Percentiles rank a stretch among this genome's conserved stretches.
These are phyloP conservation scores for Chlorospingus flavigularis DNA, from an alignment of 2,797 vertebrate species.

Conservation along the genomic window DNA sequence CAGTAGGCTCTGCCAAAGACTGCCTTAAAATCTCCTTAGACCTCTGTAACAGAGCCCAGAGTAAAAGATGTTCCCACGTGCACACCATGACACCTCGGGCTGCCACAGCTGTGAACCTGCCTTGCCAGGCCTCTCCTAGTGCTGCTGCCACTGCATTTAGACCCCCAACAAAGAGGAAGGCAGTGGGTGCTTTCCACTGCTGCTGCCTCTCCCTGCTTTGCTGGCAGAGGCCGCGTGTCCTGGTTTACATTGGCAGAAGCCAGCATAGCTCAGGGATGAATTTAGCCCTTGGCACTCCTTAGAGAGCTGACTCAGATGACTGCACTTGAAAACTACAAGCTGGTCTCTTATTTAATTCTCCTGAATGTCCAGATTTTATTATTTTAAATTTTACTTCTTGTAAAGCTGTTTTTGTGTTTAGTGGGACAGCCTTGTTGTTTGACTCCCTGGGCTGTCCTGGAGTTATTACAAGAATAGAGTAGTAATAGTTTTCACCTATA, in stretches of 20 bases:
- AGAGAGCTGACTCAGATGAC: constrained; percentile 62
- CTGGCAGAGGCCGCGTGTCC: constrained; percentile 50
- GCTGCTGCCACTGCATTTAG: neutral
- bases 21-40: neutral
- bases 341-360: constrained; percentile 37
- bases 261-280: constrained; percentile 55
- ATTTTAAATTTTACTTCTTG: neutral
- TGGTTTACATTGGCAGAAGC: constrained; percentile 63
- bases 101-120: neutral
- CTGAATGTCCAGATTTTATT: neutral
- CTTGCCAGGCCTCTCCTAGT: neutral
- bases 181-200: constrained; percentile 25
- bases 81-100: neutral
- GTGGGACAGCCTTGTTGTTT: neutral
- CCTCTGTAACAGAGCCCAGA: neutral
- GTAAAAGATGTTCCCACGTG: neutral
- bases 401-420: neutral
- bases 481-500: neutral
- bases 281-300: constrained; percentile 62
- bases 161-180: constrained; percentile 46
- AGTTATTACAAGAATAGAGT: neutral
- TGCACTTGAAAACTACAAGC: constrained; percentile 61
- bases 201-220: constrained; percentile 37
- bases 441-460: neutral
- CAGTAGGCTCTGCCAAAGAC: neutral